Evolutionary conservation across 2,888 invertebrate genomes (phyloP).

Genomic region (Pedicia rivosa): DNA sequence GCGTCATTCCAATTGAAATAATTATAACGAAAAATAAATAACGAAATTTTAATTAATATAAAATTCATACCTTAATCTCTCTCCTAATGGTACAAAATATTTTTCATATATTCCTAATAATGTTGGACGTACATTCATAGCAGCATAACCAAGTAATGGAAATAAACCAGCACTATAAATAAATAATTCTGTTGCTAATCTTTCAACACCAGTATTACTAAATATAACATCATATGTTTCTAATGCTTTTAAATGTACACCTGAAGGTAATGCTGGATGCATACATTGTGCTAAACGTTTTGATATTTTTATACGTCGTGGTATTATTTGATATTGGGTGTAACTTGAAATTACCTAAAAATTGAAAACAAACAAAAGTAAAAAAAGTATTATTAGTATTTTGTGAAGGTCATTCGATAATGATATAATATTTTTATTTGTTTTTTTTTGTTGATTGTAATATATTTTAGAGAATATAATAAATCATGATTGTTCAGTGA

Average conservation of each 20-base stretch:
- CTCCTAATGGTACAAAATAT: constrained; percentile 71
- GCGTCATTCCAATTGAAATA: neutral
- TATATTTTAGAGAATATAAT: too few species aligned
- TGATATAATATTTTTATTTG: too few species aligned
- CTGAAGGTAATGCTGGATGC: constrained; percentile 81
- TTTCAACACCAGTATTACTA: constrained; percentile 68
- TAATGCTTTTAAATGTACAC: constrained; percentile 79
- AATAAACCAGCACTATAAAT: constrained; percentile 68
- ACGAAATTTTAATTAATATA: too few species aligned
- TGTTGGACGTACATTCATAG: constrained; percentile 75
- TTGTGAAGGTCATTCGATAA: too few species aligned
- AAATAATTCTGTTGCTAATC: constrained; percentile 65
- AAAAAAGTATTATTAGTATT: too few species aligned
- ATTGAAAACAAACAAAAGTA: constrained; percentile 12
- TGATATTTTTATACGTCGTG: constrained; percentile 70
- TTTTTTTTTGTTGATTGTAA: too few species aligned
- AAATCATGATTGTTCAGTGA: too few species aligned
- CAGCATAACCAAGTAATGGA: constrained; percentile 75
- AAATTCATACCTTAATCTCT: constrained; percentile 21
- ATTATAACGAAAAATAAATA: too few species aligned
- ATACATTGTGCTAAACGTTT: constrained; percentile 87
- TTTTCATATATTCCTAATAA: constrained; percentile 72
- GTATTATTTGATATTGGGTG: constrained; percentile 71
- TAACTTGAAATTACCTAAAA: constrained; percentile 58
- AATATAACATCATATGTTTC: constrained; percentile 87